Conservation (phyloP, 1,140 invertebrate genomes). For the Lineus longissimus region DNA sequence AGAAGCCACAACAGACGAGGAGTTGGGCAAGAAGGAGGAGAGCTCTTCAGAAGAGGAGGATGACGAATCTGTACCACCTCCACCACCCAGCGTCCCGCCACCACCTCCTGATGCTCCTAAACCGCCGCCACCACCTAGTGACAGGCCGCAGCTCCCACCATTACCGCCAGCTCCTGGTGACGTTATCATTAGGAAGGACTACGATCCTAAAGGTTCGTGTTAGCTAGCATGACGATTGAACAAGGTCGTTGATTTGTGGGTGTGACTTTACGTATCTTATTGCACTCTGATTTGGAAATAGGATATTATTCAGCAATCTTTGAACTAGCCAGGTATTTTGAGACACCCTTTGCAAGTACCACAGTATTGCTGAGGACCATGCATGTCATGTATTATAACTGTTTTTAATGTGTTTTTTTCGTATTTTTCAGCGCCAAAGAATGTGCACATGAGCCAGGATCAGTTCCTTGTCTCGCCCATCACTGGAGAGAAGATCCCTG, state of each 20-base stretch:
- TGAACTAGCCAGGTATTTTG: too few species aligned
- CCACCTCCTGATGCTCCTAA: constrained; percentile 57
- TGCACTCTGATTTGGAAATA: too few species aligned
- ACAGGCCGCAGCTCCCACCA: constrained; percentile 37
- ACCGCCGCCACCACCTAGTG: constrained; percentile 40
- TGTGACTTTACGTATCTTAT: background rate
- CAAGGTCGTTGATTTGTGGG: background rate
- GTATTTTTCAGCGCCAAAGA: constrained; percentile 14
- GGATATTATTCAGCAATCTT: too few species aligned
- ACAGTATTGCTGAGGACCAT: background rate
- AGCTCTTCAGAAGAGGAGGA: background rate
- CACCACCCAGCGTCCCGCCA: constrained; percentile 46
- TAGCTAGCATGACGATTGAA: too few species aligned
- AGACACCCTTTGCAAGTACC: too few species aligned
- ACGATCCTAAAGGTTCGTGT: constrained; percentile 81
- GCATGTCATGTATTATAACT: background rate
- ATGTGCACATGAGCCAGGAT: constrained; percentile 55
- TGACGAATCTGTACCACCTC: constrained; percentile 5
- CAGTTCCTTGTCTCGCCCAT: constrained; percentile 96
- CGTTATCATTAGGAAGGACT: constrained; percentile 92
- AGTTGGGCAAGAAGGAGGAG: constrained; percentile 10
- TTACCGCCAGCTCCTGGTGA: constrained; percentile 78
- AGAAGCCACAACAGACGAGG: constrained; percentile 19
- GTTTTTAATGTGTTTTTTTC: constrained; percentile 27
- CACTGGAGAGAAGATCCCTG: constrained; percentile 94